Conservation (phyloP, 1,140 invertebrate genomes). For the Arion vulgaris region DNA sequence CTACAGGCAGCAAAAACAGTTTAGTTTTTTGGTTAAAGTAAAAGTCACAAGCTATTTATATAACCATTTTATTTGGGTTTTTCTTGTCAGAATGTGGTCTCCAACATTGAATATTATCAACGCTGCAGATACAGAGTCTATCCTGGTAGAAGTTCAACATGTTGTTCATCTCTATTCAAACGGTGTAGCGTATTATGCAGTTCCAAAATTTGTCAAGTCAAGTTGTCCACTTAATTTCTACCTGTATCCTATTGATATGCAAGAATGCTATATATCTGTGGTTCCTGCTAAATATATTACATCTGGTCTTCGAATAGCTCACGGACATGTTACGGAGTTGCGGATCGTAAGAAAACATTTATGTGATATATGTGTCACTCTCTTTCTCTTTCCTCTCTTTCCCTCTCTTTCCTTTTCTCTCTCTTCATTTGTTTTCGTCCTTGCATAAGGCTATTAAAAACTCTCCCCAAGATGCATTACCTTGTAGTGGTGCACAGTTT, state of each 20-base stretch:
- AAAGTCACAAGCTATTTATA: too few relatives aligned
- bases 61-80: too few relatives aligned
- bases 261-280: neutral
- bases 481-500: too few relatives aligned
- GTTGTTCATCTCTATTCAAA: neutral
- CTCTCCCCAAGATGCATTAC: too few relatives aligned
- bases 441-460: too few relatives aligned
- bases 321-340: neutral
- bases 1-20: too few relatives aligned
- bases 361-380: too few relatives aligned
- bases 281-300: neutral
- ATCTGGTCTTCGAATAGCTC: neutral
- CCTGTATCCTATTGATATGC: conserved; percentile 40
- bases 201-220: conserved; percentile 27
- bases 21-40: too few relatives aligned
- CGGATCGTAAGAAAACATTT: neutral
- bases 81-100: conserved; percentile 69
- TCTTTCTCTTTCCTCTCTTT: too few relatives aligned
- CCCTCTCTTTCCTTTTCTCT: too few relatives aligned
- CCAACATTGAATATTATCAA: conserved; percentile 76
- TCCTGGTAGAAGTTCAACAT: conserved; percentile 7
- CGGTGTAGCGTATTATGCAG: conserved; percentile 52
- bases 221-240: conserved; percentile 39
- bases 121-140: conserved; percentile 39
- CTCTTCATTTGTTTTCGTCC: too few relatives aligned